These are phyloP conservation scores for Oscheius onirici DNA, from an alignment of 2,888 invertebrate species.

Conservation along the genomic window DNA sequence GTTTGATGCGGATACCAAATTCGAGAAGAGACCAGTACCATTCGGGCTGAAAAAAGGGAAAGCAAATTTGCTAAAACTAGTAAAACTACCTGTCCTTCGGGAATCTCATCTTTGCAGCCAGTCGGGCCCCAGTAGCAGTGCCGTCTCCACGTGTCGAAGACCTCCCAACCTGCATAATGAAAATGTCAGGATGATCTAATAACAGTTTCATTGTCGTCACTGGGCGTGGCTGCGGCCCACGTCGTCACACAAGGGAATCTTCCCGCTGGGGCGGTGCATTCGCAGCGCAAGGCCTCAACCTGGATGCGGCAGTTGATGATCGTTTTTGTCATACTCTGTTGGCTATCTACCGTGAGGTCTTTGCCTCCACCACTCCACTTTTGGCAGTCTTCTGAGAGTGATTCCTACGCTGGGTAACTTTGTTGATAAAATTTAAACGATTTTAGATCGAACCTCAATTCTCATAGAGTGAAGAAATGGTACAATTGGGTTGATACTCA, in stretches of 20 bases:
- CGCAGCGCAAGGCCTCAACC: constrained; percentile 19
- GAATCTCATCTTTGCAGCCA: constrained; percentile 55
- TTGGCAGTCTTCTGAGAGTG: background rate
- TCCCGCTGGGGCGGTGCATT: constrained; percentile 8
- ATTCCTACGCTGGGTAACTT: constrained; percentile 5
- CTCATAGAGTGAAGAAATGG: constrained; percentile 42
- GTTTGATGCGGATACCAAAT: constrained; percentile 65
- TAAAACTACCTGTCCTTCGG: constrained; percentile 44
- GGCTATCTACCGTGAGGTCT: constrained; percentile 5
- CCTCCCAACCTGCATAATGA: constrained; percentile 61
- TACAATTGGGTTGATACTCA: constrained; percentile 41
- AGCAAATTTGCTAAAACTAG: background rate
- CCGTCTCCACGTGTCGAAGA: constrained; percentile 62
- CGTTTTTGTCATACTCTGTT: background rate
- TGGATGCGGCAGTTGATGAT: constrained; percentile 19
- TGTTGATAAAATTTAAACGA: background rate
- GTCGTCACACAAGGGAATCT: background rate
- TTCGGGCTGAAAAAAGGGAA: constrained; percentile 46
- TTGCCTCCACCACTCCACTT: constrained; percentile 1
- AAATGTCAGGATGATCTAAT: background rate
- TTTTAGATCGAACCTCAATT: background rate
- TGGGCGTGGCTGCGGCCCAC: constrained; percentile 4
- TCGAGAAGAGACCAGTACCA: constrained; percentile 70
- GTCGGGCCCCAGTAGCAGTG: constrained; percentile 70
- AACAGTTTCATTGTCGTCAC: constrained; percentile 13